These are phyloP conservation scores for Cheumatopsyche charites DNA, from an alignment of 1,140 invertebrate species.

Conservation along the genomic window DNA sequence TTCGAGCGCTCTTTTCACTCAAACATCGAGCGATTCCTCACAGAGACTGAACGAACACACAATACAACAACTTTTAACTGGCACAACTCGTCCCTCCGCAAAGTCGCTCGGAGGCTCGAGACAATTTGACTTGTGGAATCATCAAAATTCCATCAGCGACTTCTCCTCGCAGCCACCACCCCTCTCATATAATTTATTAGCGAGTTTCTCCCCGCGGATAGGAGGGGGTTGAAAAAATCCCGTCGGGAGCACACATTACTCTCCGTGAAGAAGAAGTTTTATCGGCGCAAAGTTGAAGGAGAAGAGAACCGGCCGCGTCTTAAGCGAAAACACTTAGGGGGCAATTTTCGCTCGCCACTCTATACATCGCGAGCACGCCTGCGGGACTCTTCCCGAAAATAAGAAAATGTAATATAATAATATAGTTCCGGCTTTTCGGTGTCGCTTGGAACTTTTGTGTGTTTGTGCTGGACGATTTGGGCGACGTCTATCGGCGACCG, in stretches of 20 bases:
- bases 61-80: constrained; percentile 9
- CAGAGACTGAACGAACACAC: too few species aligned
- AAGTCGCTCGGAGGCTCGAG: neutral
- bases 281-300: constrained; percentile 37
- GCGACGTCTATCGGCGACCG: too few species aligned
- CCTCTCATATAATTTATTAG: constrained; percentile 43
- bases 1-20: neutral
- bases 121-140: constrained; percentile 40
- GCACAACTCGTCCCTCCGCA: constrained; percentile 10
- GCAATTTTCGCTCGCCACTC: constrained; percentile 37
- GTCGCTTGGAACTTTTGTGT: too few species aligned
- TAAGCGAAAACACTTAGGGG: constrained; percentile 38
- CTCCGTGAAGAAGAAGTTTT: constrained; percentile 29
- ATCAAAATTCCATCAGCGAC: constrained; percentile 42
- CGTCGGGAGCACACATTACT: constrained; percentile 41
- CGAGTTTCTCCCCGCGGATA: constrained; percentile 36
- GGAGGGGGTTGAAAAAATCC: constrained; percentile 39
- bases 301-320: constrained; percentile 16
- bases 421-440: too few species aligned
- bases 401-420: neutral
- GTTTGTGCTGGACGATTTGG: too few species aligned
- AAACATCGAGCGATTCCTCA: neutral
- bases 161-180: constrained; percentile 18
- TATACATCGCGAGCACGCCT: constrained; percentile 14
- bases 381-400: neutral